Conservation (phyloP, 1,140 invertebrate genomes). For the Plodia interpunctella region DNA sequence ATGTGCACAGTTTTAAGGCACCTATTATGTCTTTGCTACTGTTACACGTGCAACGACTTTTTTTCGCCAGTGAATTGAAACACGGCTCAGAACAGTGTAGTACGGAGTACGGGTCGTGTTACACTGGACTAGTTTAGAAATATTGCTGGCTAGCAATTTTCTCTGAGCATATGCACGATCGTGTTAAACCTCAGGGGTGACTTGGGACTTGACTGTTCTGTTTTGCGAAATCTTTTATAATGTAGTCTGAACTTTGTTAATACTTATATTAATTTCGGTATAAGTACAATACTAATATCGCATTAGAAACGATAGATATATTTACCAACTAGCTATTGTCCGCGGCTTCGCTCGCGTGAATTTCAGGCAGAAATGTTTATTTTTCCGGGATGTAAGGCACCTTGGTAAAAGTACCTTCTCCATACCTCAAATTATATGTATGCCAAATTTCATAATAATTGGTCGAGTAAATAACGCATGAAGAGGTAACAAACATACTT, state of each 20-base stretch:
- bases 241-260: neutral
- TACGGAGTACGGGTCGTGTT: conserved; percentile 4
- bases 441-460: no score
- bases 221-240: neutral
- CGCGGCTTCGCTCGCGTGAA: no score
- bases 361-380: no score
- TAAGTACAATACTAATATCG: no score
- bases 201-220: conserved; percentile 6
- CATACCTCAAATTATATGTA: no score
- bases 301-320: no score
- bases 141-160: conserved; percentile 8
- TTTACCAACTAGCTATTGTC: no score
- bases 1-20: conserved; percentile 60
- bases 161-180: conserved; percentile 10
- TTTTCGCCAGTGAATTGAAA: conserved; percentile 17
- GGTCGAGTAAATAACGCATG: no score
- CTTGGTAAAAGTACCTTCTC: no score
- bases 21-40: conserved; percentile 51
- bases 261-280: no score
- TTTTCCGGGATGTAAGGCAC: no score
- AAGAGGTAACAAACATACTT: no score
- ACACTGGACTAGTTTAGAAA: conserved; percentile 3
- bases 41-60: conserved; percentile 42
- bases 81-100: neutral
- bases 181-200: conserved; percentile 12